Conservation (phyloP, 2,113 vertebrate species). For the Athene noctua region DNA sequence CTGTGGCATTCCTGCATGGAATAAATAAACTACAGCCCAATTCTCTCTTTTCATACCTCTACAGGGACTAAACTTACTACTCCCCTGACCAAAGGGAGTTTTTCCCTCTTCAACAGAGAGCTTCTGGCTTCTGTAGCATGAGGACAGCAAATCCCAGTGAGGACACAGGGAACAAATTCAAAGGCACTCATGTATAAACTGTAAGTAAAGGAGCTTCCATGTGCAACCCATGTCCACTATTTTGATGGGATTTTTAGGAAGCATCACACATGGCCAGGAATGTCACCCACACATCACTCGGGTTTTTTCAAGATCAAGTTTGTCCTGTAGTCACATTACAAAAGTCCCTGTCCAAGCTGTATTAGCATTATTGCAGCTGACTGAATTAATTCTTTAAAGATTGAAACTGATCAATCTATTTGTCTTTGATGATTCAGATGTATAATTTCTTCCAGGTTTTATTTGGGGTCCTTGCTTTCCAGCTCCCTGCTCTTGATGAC, state of each 20-base stretch:
- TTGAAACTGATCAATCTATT: fast-evolving
- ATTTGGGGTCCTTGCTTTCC: background rate
- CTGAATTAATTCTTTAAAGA: background rate
- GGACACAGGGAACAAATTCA: background rate
- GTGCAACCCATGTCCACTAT: background rate
- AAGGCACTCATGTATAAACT: background rate
- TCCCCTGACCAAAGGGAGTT: background rate
- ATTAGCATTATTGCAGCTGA: background rate
- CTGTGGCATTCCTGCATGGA: background rate
- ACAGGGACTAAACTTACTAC: background rate
- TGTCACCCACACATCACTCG: fast-evolving
- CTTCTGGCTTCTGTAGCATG: background rate
- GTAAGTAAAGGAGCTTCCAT: background rate
- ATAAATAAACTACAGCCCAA: background rate
- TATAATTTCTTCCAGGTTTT: background rate
- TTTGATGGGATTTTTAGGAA: background rate
- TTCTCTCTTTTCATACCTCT: background rate
- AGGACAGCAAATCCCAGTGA: background rate
- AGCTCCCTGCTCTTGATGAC: background rate
- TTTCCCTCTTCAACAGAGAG: background rate
- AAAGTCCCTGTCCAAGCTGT: background rate
- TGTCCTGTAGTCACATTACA: background rate
- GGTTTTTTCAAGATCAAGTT: background rate
- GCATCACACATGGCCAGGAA: background rate
- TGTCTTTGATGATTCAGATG: background rate